Evolutionary conservation across 1,140 invertebrate species (phyloP), one percentile per base, ranked within the genome.

Genomic region (Galendromus occidentalis): DNA sequence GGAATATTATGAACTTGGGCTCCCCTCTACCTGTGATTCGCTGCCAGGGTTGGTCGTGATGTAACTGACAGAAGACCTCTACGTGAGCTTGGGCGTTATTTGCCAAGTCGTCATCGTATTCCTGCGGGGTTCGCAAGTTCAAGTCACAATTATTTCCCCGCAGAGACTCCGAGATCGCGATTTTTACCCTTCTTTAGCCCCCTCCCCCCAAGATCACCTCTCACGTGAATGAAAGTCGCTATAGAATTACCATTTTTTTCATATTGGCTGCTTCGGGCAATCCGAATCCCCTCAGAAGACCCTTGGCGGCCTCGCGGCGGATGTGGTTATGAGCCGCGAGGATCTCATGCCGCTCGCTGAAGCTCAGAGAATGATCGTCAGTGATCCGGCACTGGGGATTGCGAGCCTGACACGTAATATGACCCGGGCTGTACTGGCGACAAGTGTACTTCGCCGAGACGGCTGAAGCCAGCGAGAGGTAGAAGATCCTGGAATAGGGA

Each of bases 51-150:
- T 59, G 51, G 51, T 59, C 51, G 20, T 59, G 51, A 25, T 59
- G 25, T 1, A 59, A 22, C 9, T 59, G 25, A 25, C 51, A 59
- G 51, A 25, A 29, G 2, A 59, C 51, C 20, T 59, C 51, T 1
- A 59, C 51, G 33, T 59, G 51, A 33, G 51, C 51, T 25, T 59
- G 51, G 17, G 51, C 51, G 9, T 59, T 59, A 22, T 59, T 59
- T 17, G 51, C 51, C 33, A 59, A 33, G 1, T 59, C 51, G 22
- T 59, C 22, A 33, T 59, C 51, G 25, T 33, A 59, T 59, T 59
- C 51, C 51, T 59, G 22, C 14, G 14, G 33, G n/a, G 9, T 39
- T 39, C 9, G 9, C 33, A 9, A 39, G 4, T 6, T 39, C 33
- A n/a, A n/a, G n/a, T n/a, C 9, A 39, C 33, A 39, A 39, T 39